phyloP scores from a whole-genome alignment of 2,888 invertebrate species.

The Athalia circularis region DNA sequence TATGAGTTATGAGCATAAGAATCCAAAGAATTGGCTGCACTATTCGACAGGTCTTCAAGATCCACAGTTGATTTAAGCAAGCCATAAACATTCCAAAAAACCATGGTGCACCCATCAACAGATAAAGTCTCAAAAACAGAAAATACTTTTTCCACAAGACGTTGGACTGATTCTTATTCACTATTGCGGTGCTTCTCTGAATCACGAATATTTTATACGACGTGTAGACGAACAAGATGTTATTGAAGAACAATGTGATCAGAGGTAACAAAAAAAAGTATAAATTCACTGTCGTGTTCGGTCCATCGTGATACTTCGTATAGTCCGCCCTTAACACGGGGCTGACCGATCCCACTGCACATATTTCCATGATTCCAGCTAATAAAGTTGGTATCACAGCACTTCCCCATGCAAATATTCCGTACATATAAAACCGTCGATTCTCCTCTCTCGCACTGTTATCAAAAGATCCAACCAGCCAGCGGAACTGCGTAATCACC shows the following conservation, averaged over 20 bases:
- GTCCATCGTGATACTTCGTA: conserved; percentile 53
- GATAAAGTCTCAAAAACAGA: conserved; percentile 60
- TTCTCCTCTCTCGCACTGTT: conserved; percentile 53
- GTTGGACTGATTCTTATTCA: conserved; percentile 56
- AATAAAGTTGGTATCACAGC: conserved; percentile 55
- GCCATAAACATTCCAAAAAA: conserved; percentile 60
- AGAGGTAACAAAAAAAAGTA: conserved; percentile 62
- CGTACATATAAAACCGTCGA: conserved; percentile 56
- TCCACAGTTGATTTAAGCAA: conserved; percentile 58
- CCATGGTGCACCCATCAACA: conserved; percentile 66
- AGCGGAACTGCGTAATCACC: conserved; percentile 61
- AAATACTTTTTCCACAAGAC: conserved; percentile 59
- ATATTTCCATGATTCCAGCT: conserved; percentile 58
- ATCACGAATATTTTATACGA: conserved; percentile 61
- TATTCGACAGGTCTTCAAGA: conserved; percentile 60
- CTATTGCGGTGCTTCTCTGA: conserved; percentile 59
- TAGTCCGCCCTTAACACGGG: conserved; percentile 56
- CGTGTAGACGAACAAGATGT: conserved; percentile 61
- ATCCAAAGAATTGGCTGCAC: conserved; percentile 63
- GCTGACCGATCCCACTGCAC: conserved; percentile 53
- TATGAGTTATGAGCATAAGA: conserved; percentile 54
- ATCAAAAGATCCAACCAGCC: conserved; percentile 53
- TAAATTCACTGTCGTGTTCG: conserved; percentile 57
- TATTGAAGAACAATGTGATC: conserved; percentile 61
- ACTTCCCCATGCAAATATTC: conserved; percentile 55